phyloP scores from a whole-genome alignment of 1,140 invertebrate genomes.

The Drosophila gunungcola region DNA sequence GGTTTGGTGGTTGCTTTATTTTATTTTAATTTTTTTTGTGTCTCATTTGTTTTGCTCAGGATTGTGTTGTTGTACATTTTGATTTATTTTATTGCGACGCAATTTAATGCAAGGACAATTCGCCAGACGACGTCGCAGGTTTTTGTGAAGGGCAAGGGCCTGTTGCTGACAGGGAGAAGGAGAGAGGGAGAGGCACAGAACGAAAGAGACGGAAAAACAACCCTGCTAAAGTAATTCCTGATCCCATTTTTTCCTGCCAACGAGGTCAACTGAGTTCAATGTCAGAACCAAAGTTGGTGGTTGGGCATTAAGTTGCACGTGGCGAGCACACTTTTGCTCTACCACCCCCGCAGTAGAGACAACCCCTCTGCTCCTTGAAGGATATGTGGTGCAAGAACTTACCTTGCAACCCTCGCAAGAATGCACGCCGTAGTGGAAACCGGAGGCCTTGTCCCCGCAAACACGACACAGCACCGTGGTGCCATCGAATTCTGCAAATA shows the following conservation, averaged over 20 bases:
- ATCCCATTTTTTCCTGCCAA: slow-evolving; percentile 19
- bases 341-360: slow-evolving; percentile 32
- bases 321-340: slow-evolving; percentile 21
- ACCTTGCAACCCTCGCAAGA: slow-evolving; percentile 99
- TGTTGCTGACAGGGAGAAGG: slow-evolving; percentile 19
- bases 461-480: slow-evolving; percentile 98
- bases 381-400: slow-evolving; percentile 85
- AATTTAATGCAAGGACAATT: slow-evolving; percentile 76
- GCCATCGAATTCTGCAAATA: slow-evolving; percentile 98
- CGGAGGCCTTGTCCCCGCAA: slow-evolving; percentile 99
- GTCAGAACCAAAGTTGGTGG: slow-evolving; percentile 57
- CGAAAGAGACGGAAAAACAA: slow-evolving; percentile 19
- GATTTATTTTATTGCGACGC: slow-evolving; percentile 81
- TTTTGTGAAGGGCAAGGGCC: slow-evolving; percentile 26
- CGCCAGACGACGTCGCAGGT: slow-evolving; percentile 28
- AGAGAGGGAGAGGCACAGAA: too few species aligned
- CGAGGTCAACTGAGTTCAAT: slow-evolving; percentile 78
- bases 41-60: slow-evolving; percentile 13
- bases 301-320: slow-evolving; percentile 58
- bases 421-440: slow-evolving; percentile 99
- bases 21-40: slow-evolving; percentile 17
- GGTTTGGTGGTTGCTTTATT: slow-evolving; percentile 62
- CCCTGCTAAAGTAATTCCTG: slow-evolving; percentile 18
- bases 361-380: neutral
- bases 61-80: slow-evolving; percentile 52